Evolutionary conservation across 2,888 invertebrate species (phyloP).

Genomic region (Creontiades dilutus): DNA sequence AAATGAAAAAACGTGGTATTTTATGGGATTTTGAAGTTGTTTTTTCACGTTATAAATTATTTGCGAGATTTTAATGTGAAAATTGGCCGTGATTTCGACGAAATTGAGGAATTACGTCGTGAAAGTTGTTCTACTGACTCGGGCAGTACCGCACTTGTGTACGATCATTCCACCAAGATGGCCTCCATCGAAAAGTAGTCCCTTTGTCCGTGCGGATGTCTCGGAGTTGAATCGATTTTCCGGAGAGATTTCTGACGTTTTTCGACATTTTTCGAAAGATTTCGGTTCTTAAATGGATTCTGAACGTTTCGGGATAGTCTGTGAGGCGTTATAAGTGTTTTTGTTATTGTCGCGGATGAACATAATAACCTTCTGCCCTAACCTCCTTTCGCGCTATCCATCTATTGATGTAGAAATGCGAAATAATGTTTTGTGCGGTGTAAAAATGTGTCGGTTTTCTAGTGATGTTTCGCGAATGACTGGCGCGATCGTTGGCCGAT

Average conservation of each 20-base stretch:
- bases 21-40: background rate
- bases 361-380: constrained; percentile 85
- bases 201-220: constrained; percentile 52
- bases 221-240: constrained; percentile 28
- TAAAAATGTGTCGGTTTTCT: constrained; percentile 75
- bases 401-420: constrained; percentile 84
- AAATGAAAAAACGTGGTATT: background rate
- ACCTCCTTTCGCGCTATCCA: constrained; percentile 86
- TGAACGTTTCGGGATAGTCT: background rate
- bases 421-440: constrained; percentile 86
- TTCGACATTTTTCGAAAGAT: background rate
- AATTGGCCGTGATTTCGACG: background rate
- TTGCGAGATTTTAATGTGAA: background rate
- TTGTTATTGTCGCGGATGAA: constrained; percentile 81
- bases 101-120: background rate
- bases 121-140: constrained; percentile 59
- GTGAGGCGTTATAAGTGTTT: constrained; percentile 71
- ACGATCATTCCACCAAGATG: constrained; percentile 73
- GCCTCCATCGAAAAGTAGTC: constrained; percentile 73
- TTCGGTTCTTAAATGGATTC: background rate
- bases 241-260: background rate
- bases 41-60: background rate
- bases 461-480: constrained; percentile 74
- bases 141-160: constrained; percentile 66
- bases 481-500: constrained; percentile 70